phyloP scores from a whole-genome alignment of 2,797 vertebrate genomes.

The Podarcis siculus region DNA sequence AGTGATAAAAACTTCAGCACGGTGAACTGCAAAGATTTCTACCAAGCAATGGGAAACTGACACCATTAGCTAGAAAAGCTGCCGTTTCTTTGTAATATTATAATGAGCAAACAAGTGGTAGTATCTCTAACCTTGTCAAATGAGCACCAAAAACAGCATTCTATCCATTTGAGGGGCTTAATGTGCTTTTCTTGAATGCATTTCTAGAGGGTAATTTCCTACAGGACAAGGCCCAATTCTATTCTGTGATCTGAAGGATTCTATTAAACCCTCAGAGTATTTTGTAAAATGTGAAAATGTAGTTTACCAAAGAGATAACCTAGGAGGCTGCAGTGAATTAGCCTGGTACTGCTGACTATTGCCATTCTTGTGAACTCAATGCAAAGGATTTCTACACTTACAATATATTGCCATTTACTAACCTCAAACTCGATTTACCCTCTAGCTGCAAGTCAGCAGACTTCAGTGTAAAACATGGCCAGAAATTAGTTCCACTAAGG shows the following conservation, averaged over 20 bases:
- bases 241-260: conserved; percentile 51
- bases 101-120: conserved; percentile 47
- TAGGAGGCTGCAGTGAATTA: conserved; percentile 62
- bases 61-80: conserved; percentile 1
- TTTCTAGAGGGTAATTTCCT: conserved; percentile 39
- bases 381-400: conserved; percentile 45
- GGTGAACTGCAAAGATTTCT: conserved; percentile 49
- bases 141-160: conserved; percentile 34
- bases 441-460: conserved; percentile 55
- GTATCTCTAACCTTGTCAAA: conserved; percentile 35
- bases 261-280: conserved; percentile 44
- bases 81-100: conserved; percentile 22
- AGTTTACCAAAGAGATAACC: conserved; percentile 37
- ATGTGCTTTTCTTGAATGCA: conserved; percentile 28
- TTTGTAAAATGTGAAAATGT: conserved; percentile 44
- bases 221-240: conserved; percentile 37
- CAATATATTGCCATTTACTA: conserved; percentile 48
- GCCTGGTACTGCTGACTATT: conserved; percentile 50
- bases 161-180: conserved; percentile 19
- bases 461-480: conserved; percentile 45
- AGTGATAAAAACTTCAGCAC: conserved; percentile 54
- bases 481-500: conserved; percentile 50
- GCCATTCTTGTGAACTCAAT: conserved; percentile 18
- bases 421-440: conserved; percentile 57
- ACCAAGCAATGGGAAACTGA: conserved; percentile 18